Evolutionary conservation across 2,888 invertebrate species (phyloP).

Genomic region (Nomada lathburiana): DNA sequence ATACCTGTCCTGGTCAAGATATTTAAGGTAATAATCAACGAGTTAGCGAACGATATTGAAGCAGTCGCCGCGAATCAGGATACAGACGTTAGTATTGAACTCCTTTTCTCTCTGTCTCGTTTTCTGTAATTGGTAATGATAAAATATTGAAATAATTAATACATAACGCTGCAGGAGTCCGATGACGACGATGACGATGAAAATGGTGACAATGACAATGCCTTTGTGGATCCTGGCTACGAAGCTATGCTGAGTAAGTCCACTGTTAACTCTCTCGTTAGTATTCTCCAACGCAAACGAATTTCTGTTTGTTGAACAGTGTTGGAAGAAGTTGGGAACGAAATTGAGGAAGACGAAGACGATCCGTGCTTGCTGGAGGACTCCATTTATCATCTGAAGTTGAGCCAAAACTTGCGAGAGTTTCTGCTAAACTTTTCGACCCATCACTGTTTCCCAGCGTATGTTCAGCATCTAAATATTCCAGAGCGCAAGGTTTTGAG

Average conservation of each 20-base stretch:
- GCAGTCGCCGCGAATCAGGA: slow-evolving; percentile 79
- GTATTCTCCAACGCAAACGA: background rate
- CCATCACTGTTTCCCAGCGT: slow-evolving; percentile 87
- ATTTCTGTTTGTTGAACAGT: slow-evolving; percentile 35
- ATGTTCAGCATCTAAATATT: slow-evolving; percentile 87
- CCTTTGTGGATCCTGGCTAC: slow-evolving; percentile 76
- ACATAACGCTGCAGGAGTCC: slow-evolving; percentile 71
- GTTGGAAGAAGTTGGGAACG: slow-evolving; percentile 58
- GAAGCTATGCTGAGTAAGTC: slow-evolving; percentile 74
- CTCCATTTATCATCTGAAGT: slow-evolving; percentile 87
- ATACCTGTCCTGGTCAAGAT: slow-evolving; percentile 90
- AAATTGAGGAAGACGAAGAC: slow-evolving; percentile 84
- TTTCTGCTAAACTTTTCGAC: slow-evolving; percentile 88
- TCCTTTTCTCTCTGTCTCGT: background rate
- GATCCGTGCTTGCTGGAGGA: slow-evolving; percentile 87
- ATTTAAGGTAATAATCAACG: slow-evolving; percentile 89
- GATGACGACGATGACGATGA: slow-evolving; percentile 80
- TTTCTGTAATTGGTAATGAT: background rate
- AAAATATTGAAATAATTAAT: background rate
- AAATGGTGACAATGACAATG: slow-evolving; percentile 79
- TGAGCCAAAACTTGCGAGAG: slow-evolving; percentile 88
- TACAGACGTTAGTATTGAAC: slow-evolving; percentile 75
- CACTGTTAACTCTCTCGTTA: background rate
- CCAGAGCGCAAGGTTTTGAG: slow-evolving; percentile 86
- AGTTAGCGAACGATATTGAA: slow-evolving; percentile 87